Percentiles rank a stretch among this genome's conserved stretches.
These are phyloP conservation scores for Agonopterix subpropinquella DNA, from an alignment of 2,888 invertebrate genomes.

Conservation along the genomic window DNA sequence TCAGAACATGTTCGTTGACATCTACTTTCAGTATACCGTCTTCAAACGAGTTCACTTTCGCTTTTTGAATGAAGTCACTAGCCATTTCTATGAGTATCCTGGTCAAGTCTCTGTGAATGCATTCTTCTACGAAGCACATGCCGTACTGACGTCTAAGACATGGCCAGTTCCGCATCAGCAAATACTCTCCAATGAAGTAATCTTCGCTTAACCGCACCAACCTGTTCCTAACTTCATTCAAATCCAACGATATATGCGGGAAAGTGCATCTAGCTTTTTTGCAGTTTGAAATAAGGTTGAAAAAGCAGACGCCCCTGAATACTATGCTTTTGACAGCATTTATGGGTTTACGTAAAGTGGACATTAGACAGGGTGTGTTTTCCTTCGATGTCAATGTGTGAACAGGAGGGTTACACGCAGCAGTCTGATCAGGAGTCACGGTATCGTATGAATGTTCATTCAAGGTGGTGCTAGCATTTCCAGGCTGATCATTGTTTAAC, in stretches of 20 bases:
- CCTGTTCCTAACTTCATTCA: conserved; percentile 13
- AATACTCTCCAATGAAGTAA: conserved; percentile 42
- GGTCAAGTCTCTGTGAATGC: conserved; percentile 32
- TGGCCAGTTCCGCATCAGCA: conserved; percentile 23
- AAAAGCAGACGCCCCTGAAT: conserved; percentile 41
- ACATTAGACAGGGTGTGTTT: conserved; percentile 13
- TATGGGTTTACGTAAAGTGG: conserved; percentile 12
- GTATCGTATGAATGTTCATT: not conserved
- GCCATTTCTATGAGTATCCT: conserved; percentile 44
- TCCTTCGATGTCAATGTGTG: not conserved
- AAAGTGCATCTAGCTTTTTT: conserved; percentile 30
- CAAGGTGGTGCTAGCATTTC: not conserved
- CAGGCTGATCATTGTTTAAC: conserved; percentile 13
- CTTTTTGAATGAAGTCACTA: conserved; percentile 29
- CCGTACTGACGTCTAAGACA: conserved; percentile 30
- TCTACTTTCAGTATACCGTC: conserved; percentile 20
- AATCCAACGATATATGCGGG: conserved; percentile 23
- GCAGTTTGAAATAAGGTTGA: conserved; percentile 34
- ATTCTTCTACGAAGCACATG: conserved; percentile 34
- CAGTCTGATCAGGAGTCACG: not conserved
- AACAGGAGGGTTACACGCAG: not conserved
- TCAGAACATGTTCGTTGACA: conserved; percentile 33
- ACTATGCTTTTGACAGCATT: conserved; percentile 20
- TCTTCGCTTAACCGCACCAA: conserved; percentile 22
- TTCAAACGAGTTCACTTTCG: conserved; percentile 11